These are phyloP conservation scores for Pentamera pediparva DNA, from an alignment of 53 echinoderm and acorn worm species.

Conservation along the genomic window DNA sequence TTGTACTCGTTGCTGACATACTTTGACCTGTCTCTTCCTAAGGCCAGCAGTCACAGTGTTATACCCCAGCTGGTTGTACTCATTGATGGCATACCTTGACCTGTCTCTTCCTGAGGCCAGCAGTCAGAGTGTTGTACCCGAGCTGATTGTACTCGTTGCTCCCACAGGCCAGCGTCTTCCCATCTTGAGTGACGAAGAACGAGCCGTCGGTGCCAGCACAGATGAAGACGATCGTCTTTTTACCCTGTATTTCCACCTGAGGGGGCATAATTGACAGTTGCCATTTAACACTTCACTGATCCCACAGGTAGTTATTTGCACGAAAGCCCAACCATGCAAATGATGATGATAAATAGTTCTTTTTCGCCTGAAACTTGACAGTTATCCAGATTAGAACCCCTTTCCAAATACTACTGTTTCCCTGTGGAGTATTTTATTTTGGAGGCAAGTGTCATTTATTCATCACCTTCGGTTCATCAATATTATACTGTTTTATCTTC, in stretches of 20 bases:
- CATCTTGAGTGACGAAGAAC: constrained; percentile 74
- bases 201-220: constrained; percentile 89
- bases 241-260: constrained; percentile 68
- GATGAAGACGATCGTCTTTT: constrained; percentile 66
- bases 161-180: constrained; percentile 87
- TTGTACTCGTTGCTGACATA: constrained; percentile 96
- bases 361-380: no score
- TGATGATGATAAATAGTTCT: no score
- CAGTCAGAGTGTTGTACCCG: constrained; percentile 91
- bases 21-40: constrained; percentile 87
- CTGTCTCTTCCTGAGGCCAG: constrained; percentile 78
- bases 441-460: no score
- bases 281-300: not conserved
- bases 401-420: no score
- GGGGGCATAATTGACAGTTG: not conserved
- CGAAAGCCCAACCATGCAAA: not conserved
- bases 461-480: no score
- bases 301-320: not conserved
- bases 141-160: constrained; percentile 95
- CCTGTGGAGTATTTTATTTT: no score
- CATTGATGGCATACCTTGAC: constrained; percentile 93
- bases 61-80: constrained; percentile 90
- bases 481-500: no score
- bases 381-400: no score
- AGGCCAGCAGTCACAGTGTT: constrained; percentile 91